These are phyloP conservation scores for Latrodectus hesperus DNA, from an alignment of 2,888 invertebrate genomes.

Conservation along the genomic window DNA sequence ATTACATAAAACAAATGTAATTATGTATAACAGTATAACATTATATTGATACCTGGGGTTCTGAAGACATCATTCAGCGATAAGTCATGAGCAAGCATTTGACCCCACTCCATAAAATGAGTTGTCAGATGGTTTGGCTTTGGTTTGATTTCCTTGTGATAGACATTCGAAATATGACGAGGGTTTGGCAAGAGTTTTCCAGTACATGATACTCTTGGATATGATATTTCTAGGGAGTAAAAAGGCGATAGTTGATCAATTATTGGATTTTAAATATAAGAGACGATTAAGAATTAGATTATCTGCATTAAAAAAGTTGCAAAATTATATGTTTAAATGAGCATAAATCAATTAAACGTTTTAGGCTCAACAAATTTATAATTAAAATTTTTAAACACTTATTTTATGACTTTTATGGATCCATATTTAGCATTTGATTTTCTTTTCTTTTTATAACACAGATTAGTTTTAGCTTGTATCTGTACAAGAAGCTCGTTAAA, in stretches of 20 bases:
- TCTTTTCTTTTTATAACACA: no score
- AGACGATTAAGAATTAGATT: no score
- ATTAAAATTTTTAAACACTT: no score
- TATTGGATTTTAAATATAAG: no score
- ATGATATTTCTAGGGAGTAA: slow-evolving; percentile 36
- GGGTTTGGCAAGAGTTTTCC: slow-evolving; percentile 89
- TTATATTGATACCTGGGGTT: background rate
- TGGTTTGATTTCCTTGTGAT: slow-evolving; percentile 78
- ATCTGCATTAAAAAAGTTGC: no score
- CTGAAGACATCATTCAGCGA: slow-evolving; percentile 61
- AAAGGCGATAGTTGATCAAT: background rate
- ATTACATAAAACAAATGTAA: background rate
- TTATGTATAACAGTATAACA: background rate
- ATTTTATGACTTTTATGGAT: no score
- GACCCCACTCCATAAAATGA: slow-evolving; percentile 67
- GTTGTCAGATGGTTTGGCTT: slow-evolving; percentile 39
- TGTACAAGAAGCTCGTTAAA: no score
- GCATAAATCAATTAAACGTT: no score
- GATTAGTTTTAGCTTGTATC: no score
- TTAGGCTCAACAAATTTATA: no score
- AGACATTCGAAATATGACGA: slow-evolving; percentile 87
- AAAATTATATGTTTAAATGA: no score
- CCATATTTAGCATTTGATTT: no score
- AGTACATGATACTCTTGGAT: slow-evolving; percentile 61
- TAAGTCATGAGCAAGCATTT: slow-evolving; percentile 61